Evolutionary conservation across 2,113 vertebrate genomes (phyloP), one percentile per base, ranked within the genome.

Genomic region (Equus przewalskii): DNA sequence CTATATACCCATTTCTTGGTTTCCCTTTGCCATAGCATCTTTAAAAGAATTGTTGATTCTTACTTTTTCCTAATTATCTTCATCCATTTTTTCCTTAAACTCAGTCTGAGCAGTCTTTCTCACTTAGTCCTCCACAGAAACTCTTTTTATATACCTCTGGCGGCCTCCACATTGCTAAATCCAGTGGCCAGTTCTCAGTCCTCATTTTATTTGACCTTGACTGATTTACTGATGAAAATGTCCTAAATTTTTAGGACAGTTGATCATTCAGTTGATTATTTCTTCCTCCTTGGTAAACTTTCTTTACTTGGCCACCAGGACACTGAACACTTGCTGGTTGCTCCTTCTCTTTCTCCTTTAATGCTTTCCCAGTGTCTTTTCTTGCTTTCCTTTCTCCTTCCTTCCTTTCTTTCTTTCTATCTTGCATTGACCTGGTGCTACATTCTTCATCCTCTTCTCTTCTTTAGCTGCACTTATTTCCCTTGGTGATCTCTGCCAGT

Each of bases 371-470:
- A 14, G n/a, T 12, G 14, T 44, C 12, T 4, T n/a, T 21, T 14
- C 7, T 1, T 15, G 3, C 30, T 7, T 46, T 10, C 18, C 30
- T 54, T 15, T 4, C 7, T 16, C 3, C 12, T 65, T 2, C 16
- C 4, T 64, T 8, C 36, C 3, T 67, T 89, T 6, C 80, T 44
- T 51, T 49, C 46, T 26, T 49, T 56, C n/a, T 85, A 30, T 87
- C 21, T 21, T 69, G 81, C 18, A 86, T 26, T 69, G 21, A 70
- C 14, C 14, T 6, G 60, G 21, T n/a, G 22, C 90, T 87, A 67
- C 80, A 65, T 93, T 73, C 64, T 90, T 44, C 6, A 58, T 90
- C 56, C 79, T 46, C 19, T 80, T 69, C 21, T 46, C 46, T 81
- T 65, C 12, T 56, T 62, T 54, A 92, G n/a, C 73, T 81, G n/a